phyloP scores from a whole-genome alignment of 2,113 vertebrate genomes.

The Misgurnus mizolepis region DNA sequence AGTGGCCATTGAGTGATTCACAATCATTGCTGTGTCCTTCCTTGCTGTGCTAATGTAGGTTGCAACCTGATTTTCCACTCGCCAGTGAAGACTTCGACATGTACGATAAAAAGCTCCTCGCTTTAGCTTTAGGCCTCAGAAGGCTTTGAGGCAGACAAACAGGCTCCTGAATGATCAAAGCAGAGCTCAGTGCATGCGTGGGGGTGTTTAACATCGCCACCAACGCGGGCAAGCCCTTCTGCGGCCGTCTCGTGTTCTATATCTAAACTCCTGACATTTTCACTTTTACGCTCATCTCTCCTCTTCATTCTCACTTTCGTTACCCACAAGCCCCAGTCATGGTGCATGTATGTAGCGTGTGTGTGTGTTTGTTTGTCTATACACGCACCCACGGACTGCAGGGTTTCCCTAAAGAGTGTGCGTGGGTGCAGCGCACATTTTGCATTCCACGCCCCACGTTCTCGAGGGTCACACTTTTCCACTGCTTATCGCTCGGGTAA shows the following conservation, averaged over 20 bases:
- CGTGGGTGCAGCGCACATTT: conserved; percentile 56
- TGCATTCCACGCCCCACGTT: conserved; percentile 49
- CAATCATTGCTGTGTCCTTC: conserved; percentile 35
- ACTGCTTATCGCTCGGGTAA: conserved; percentile 39
- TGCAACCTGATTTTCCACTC: conserved; percentile 55
- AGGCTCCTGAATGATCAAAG: conserved; percentile 49
- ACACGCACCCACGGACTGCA: conserved; percentile 46
- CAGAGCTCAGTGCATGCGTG: neutral
- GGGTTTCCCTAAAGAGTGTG: conserved; percentile 66
- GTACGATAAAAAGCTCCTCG: conserved; percentile 44
- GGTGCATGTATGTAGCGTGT: conserved; percentile 51
- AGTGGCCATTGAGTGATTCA: conserved; percentile 37
- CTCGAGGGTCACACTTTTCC: conserved; percentile 56
- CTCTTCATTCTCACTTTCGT: conserved; percentile 75
- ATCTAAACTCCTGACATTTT: conserved; percentile 71
- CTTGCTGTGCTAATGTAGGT: conserved; percentile 17
- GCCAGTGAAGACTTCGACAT: conserved; percentile 41
- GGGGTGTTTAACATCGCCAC: conserved; percentile 66
- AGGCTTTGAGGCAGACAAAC: conserved; percentile 30
- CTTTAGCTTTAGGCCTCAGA: conserved; percentile 26
- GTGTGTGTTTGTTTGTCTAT: conserved; percentile 51
- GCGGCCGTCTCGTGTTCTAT: conserved; percentile 66
- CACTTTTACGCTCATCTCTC: conserved; percentile 67
- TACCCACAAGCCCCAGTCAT: conserved; percentile 59
- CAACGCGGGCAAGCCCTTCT: conserved; percentile 77